Percentiles rank a stretch among this genome's conserved stretches.
Conservation (phyloP, 2,797 vertebrate genomes). For the Clarias fuscus region DNA sequence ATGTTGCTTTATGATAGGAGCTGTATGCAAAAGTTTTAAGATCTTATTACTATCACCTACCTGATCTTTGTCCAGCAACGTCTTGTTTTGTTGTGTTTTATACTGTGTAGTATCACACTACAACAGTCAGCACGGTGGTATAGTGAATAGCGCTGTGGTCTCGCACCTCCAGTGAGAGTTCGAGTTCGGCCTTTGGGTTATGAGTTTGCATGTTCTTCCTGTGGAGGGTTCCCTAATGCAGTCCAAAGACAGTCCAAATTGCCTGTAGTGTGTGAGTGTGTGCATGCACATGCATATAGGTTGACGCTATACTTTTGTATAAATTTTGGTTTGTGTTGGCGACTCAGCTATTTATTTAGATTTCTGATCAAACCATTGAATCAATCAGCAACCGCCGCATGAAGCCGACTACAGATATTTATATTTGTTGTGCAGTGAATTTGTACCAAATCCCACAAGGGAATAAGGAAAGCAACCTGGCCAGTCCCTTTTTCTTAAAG, state of each 20-base stretch:
- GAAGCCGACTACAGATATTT: constrained; percentile 11
- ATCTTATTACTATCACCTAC: neutral
- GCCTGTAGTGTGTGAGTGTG: no score
- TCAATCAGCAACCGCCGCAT: neutral
- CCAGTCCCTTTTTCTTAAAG: constrained; percentile 47
- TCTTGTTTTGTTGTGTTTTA: neutral
- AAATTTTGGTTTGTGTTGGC: neutral
- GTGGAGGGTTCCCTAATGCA: no score
- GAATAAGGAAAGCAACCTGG: constrained; percentile 40
- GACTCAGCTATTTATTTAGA: neutral
- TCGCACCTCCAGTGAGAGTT: no score
- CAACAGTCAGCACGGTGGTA: no score
- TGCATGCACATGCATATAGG: no score
- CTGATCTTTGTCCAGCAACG: neutral
- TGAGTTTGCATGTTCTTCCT: no score
- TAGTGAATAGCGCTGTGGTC: no score
- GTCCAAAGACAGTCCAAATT: no score
- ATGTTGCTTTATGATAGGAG: neutral
- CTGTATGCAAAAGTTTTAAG: neutral
- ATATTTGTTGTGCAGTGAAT: neutral
- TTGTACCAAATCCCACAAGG: constrained; percentile 19
- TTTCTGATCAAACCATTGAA: neutral
- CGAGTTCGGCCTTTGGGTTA: no score
- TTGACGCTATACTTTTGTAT: neutral
- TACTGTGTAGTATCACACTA: neutral